These are phyloP conservation scores for Heterochromis multidens DNA, from an alignment of 2,113 vertebrate genomes.

Conservation along the genomic window DNA sequence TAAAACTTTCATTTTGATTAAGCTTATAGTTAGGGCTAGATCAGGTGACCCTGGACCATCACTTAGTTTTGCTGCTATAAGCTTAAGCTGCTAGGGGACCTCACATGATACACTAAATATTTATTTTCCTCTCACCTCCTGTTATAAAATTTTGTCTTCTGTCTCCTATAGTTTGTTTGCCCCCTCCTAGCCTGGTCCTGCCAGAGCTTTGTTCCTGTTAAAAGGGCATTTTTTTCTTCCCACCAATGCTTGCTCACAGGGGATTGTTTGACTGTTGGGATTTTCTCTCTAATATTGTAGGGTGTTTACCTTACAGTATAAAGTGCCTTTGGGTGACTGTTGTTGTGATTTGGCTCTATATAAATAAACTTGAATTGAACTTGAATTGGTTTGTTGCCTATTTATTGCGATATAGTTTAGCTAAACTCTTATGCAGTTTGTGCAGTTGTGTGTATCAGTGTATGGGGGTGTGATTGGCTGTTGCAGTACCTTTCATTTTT, in stretches of 20 bases:
- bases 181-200: background rate
- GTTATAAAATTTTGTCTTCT: background rate
- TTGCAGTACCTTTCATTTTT: background rate
- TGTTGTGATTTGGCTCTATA: background rate
- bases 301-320: background rate
- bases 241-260: background rate
- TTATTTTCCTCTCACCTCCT: background rate
- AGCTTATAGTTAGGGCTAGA: background rate
- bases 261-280: background rate
- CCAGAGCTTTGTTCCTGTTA: background rate
- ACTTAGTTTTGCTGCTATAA: background rate
- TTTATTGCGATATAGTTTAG: background rate
- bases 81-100: background rate
- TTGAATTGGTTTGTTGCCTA: fast-evolving
- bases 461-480: background rate
- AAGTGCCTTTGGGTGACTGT: background rate
- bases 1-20: background rate
- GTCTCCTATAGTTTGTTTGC: too few species aligned
- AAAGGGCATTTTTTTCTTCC: background rate
- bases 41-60: background rate
- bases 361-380: background rate
- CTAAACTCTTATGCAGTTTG: background rate
- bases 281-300: background rate
- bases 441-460: fast-evolving
- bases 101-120: background rate